Conservation (phyloP, 2,797 vertebrate genomes). For the Peromyscus eremicus region DNA sequence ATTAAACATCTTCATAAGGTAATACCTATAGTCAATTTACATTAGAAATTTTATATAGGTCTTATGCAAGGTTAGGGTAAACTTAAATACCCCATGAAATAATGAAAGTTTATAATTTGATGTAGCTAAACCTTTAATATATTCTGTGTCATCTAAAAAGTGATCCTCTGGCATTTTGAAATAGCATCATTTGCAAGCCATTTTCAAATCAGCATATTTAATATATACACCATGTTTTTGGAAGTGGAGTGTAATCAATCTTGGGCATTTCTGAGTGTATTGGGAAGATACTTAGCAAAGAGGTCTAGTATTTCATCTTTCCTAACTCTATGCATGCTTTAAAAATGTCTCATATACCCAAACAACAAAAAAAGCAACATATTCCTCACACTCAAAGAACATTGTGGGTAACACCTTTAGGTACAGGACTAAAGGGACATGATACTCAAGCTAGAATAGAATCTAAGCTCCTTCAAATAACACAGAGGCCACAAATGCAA, state of each 20-base stretch:
- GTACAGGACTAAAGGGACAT: neutral
- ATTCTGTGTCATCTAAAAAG: neutral
- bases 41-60: neutral
- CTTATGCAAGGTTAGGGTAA: neutral
- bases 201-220: conserved; percentile 26
- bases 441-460: neutral
- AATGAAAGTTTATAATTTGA: neutral
- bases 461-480: neutral
- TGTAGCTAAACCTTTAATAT: conserved; percentile 14
- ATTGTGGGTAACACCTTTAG: neutral
- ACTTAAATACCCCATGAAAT: neutral
- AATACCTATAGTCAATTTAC: neutral
- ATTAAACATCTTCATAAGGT: conserved; percentile 8
- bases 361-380: neutral
- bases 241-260: neutral
- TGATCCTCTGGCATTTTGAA: neutral
- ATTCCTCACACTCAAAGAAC: neutral
- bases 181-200: neutral
- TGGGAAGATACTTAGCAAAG: neutral
- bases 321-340: neutral
- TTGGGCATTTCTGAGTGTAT: neutral
- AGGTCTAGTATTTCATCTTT: neutral
- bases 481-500: neutral
- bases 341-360: neutral
- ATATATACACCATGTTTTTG: neutral